Percentiles rank a stretch among this genome's conserved stretches.
These are phyloP conservation scores for Leptestheria dahalacensis DNA, from an alignment of 1,140 invertebrate genomes.

Conservation along the genomic window DNA sequence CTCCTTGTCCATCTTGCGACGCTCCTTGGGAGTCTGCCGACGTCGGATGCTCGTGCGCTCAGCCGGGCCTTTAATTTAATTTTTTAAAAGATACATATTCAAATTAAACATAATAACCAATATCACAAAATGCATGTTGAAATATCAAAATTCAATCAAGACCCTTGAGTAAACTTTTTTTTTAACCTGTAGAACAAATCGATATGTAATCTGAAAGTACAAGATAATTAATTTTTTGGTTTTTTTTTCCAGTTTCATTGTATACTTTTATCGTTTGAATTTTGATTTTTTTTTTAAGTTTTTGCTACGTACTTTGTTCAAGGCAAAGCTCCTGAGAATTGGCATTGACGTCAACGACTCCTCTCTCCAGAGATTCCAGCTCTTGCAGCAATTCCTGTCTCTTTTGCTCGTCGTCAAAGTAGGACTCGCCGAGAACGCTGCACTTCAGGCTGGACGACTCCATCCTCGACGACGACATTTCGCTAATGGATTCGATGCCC, in stretches of 20 bases:
- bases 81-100: no score
- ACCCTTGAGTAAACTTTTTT: no score
- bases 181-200: no score
- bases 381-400: slow-evolving; percentile 11
- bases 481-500: slow-evolving; percentile 46
- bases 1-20: slow-evolving; percentile 19
- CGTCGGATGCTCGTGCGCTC: background rate
- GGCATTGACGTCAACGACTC: slow-evolving; percentile 11
- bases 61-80: no score
- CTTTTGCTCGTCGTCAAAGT: slow-evolving; percentile 10
- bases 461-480: slow-evolving; percentile 48
- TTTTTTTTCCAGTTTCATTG: no score
- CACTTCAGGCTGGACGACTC: slow-evolving; percentile 11
- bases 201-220: no score
- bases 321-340: background rate
- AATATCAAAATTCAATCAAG: no score
- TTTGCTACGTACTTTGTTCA: background rate
- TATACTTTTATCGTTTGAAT: no score
- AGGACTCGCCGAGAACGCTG: slow-evolving; percentile 9
- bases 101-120: no score
- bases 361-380: slow-evolving; percentile 13
- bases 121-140: no score
- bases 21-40: slow-evolving; percentile 12
- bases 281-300: no score
- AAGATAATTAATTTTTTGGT: no score